These are phyloP conservation scores for Agelas oroides DNA, from an alignment of 37 sponge, comb jelly and placozoan genomes.

Conservation along the genomic window DNA sequence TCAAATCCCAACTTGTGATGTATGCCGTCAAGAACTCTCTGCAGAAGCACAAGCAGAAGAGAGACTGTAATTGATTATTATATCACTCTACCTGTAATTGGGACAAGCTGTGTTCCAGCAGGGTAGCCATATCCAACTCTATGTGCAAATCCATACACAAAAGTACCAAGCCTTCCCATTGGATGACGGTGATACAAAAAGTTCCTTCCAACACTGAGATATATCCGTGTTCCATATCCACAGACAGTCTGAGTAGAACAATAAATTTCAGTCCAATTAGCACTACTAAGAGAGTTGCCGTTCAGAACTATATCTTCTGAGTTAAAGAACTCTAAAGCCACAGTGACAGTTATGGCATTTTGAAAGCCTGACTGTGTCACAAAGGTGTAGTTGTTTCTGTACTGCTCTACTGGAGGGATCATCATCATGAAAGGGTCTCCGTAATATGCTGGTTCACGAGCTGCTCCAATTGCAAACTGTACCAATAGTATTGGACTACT, in stretches of 20 bases:
- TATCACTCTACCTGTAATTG: conserved; percentile 43
- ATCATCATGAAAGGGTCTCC: conserved; percentile 40
- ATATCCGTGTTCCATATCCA: conserved; percentile 33
- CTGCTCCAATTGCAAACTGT: conserved; percentile 42
- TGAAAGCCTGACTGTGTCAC: no score
- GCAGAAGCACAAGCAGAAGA: no score
- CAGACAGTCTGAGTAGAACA: not conserved
- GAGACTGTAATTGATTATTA: no score
- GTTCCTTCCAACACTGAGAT: conserved; percentile 15
- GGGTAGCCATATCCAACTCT: conserved; percentile 40
- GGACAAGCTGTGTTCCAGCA: conserved; percentile 31
- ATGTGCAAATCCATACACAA: conserved; percentile 45
- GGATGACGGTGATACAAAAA: conserved; percentile 23
- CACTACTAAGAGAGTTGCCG: not conserved
- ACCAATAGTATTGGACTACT: no score
- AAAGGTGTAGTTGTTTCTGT: no score
- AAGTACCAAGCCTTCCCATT: conserved; percentile 1
- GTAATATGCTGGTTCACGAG: conserved; percentile 55
- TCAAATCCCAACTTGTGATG: no score
- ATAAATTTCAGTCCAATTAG: conserved; percentile 24
- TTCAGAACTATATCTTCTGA: conserved; percentile 1
- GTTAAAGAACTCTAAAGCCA: conserved; percentile 7
- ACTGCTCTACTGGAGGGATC: no score
- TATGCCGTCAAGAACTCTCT: no score
- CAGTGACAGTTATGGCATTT: conserved; percentile 17